Conservation (phyloP, 92 coral and sea anemone species). For the Epizoanthus fatuus region DNA sequence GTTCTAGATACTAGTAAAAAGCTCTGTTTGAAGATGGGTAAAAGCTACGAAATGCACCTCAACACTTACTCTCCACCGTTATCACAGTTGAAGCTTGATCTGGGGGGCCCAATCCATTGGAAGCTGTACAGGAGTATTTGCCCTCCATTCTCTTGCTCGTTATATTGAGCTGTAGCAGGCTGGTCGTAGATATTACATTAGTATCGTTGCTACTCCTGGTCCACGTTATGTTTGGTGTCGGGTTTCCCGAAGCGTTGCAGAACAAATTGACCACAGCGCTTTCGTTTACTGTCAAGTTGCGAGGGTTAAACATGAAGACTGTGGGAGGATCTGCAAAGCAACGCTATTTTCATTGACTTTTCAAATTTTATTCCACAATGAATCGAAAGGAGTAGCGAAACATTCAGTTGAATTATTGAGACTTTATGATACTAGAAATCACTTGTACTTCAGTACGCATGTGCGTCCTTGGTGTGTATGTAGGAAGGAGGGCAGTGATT, state of each 20-base stretch:
- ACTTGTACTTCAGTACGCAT: too few species aligned
- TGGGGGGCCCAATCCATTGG: not conserved
- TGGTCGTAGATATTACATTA: not conserved
- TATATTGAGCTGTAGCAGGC: not conserved
- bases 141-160: slow-evolving; percentile 18
- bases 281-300: slow-evolving; percentile 7
- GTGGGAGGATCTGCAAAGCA: slow-evolving; percentile 1
- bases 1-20: too few species aligned
- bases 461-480: too few species aligned
- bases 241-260: slow-evolving; percentile 19
- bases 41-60: not conserved
- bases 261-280: not conserved
- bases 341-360: not conserved
- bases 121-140: not conserved
- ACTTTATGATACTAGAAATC: too few species aligned
- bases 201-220: not conserved
- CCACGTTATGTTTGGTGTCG: slow-evolving; percentile 3
- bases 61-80: not conserved
- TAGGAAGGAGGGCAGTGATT: too few species aligned
- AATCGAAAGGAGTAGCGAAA: too few species aligned
- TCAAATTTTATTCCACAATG: not conserved
- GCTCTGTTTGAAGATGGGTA: not conserved
- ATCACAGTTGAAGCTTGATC: not conserved
- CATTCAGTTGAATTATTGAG: too few species aligned
- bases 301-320: not conserved